These are phyloP conservation scores for Mantis religiosa DNA, from an alignment of 2,888 invertebrate genomes.

Conservation along the genomic window DNA sequence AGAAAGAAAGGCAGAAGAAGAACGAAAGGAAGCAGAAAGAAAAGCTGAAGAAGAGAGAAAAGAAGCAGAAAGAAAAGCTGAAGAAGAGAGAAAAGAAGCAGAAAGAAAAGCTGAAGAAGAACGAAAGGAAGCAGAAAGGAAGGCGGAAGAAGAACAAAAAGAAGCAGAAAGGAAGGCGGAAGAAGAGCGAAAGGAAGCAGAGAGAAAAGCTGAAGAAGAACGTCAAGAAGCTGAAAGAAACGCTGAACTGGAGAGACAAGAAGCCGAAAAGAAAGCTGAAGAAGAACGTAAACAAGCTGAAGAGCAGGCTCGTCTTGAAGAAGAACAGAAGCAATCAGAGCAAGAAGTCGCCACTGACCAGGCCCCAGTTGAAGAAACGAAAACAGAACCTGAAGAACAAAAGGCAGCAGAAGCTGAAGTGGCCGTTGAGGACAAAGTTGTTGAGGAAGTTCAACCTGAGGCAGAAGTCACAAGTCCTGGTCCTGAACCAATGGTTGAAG, in stretches of 20 bases:
- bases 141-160: constrained; percentile 50
- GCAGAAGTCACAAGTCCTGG: constrained; percentile 15
- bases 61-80: constrained; percentile 32
- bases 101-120: constrained; percentile 44
- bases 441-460: constrained; percentile 24
- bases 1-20: constrained; percentile 20
- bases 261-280: constrained; percentile 38
- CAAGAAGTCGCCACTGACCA: constrained; percentile 43
- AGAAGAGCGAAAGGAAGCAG: constrained; percentile 19
- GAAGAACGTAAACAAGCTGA: constrained; percentile 33
- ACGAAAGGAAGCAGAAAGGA: constrained; percentile 51
- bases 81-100: constrained; percentile 42
- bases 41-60: constrained; percentile 52
- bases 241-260: constrained; percentile 36
- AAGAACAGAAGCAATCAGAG: constrained; percentile 29
- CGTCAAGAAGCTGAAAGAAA: neutral
- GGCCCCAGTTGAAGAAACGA: constrained; percentile 43
- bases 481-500: constrained; percentile 25
- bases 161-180: constrained; percentile 32
- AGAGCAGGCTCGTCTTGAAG: constrained; percentile 25
- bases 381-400: constrained; percentile 39
- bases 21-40: constrained; percentile 48
- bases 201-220: neutral
- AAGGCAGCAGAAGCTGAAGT: constrained; percentile 32
- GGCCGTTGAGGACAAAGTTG: constrained; percentile 27